phyloP scores from a whole-genome alignment of 2,113 vertebrate genomes.

The Vireo altiloquus region DNA sequence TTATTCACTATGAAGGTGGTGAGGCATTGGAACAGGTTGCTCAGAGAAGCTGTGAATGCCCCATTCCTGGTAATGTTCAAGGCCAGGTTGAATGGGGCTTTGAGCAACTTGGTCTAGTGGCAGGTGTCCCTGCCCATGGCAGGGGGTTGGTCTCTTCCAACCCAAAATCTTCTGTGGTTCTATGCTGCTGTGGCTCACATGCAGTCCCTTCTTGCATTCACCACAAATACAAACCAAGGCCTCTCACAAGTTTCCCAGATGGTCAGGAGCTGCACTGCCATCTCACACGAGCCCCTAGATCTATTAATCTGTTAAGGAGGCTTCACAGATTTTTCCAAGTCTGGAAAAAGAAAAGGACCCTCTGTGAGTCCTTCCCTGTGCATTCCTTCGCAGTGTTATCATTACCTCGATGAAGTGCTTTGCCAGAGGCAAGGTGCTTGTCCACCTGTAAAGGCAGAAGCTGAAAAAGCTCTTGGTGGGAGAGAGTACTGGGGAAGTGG shows the following conservation, averaged over 20 bases:
- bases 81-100: not conserved
- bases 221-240: not conserved
- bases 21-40: not conserved
- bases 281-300: not conserved
- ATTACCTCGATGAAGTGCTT: accelerated
- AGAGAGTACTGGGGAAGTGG: not conserved
- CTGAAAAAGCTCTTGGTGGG: not conserved
- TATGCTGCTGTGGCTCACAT: not conserved
- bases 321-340: not conserved
- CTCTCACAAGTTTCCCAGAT: not conserved
- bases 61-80: not conserved
- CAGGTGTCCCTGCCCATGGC: not conserved
- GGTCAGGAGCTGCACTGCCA: not conserved
- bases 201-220: not conserved
- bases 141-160: not conserved
- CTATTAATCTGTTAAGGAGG: not conserved
- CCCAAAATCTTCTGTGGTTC: not conserved
- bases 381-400: accelerated
- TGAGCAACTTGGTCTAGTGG: not conserved
- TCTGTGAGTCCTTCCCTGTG: not conserved
- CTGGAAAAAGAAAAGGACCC: not conserved
- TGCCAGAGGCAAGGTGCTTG: not conserved
- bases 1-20: not conserved
- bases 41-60: not conserved
- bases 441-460: not conserved